Base-by-base conservation (phyloP, 2,113 vertebrate genomes). In the Periophthalmodon schlosseri region DNA sequence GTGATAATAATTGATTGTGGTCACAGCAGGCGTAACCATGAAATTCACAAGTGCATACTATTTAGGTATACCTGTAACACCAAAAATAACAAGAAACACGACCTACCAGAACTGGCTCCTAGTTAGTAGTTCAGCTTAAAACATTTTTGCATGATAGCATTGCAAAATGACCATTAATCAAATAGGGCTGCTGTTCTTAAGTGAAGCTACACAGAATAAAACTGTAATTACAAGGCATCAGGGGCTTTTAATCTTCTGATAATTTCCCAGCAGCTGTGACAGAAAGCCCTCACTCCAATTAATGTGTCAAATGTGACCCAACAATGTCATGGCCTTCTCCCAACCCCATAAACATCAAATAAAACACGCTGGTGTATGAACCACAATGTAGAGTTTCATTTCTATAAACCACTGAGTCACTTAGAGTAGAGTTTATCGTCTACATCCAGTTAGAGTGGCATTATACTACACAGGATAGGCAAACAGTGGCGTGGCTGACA, bases 241-340 rank as follows among this genome's bases (percentile, higher is more conserved):
- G 85, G 87, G 90, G 84, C 87, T 86, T 88, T 93, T 92, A 93
- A 93, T 93, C 88, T 93, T 87, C 78, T 88, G 87, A 90, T 94
- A 89, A 91, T 92, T 89, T 91, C 85, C 82, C 83, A 84, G 79
- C 85, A 89, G 89, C 84, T 88, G 87, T 88, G 91, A 92, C 89
- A 83, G 89, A 93, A 82, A 87, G 69, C 78, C 81, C 80, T 90
- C 70, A 68, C 77, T 88, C 80, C 88, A 92, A 92, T 92, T 92
- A 91, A 86, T 83, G 88, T 81, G 88, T 86, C 85, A 89, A 88
- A 89, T 79, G 88, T 87, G 82, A 87, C 78, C 85, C 78, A 74
- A 81, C 86, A 92, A 88, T 85, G 88, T 91, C 91, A 84, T 50
- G 84, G 87, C 86, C 84, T 83, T 74, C 84, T 84, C 74, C 75